Percentiles rank a stretch among this genome's conserved stretches.
phyloP scores from a whole-genome alignment of 2,797 vertebrate genomes.

The Notamacropus eugenii region DNA sequence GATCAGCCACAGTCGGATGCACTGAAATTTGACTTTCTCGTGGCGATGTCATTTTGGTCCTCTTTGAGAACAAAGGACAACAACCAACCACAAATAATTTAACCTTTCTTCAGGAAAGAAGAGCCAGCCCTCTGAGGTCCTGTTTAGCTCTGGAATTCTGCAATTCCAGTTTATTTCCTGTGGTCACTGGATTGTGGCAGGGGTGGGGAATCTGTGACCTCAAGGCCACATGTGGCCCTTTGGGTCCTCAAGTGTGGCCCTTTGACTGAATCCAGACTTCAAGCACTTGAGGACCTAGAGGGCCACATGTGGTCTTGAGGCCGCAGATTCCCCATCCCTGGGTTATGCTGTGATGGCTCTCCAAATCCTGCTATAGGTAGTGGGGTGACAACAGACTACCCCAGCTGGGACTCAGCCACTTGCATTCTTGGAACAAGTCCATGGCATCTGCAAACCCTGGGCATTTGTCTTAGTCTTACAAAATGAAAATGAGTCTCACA shows the following conservation, averaged over 20 bases:
- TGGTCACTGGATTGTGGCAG: not conserved
- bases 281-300: no score
- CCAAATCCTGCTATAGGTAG: not conserved
- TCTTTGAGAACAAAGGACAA: no score
- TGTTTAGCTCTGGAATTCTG: not conserved
- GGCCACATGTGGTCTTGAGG: no score
- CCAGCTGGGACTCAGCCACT: not conserved
- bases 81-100: not conserved
- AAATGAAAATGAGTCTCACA: not conserved
- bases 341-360: not conserved
- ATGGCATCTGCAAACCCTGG: not conserved
- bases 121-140: not conserved
- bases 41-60: no score
- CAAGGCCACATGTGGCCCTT: no score
- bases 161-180: not conserved
- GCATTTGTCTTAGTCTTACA: not conserved
- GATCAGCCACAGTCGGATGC: no score
- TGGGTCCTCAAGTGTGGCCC: no score
- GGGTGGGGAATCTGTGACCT: no score
- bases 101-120: conserved; percentile 18
- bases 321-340: no score
- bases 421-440: not conserved
- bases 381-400: not conserved
- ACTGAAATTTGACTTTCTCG: no score
- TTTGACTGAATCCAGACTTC: no score